Base-by-base conservation (phyloP, 2,797 vertebrate species). In the Epinephelus coioides region DNA sequence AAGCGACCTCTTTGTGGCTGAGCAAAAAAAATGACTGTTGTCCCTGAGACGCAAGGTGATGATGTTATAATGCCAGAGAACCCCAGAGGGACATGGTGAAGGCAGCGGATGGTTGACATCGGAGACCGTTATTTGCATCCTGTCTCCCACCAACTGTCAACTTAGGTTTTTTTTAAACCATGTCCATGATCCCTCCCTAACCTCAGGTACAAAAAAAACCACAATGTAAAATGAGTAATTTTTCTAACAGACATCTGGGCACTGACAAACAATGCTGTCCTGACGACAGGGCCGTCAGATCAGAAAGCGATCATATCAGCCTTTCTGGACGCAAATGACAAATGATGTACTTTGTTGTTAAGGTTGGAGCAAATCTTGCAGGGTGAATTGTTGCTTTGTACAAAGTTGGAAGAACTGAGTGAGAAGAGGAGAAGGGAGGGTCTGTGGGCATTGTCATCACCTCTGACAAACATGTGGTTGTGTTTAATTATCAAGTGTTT, bases 401-500 rank as follows among this genome's bases (percentile, higher is more conserved):
- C 59, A 79, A 89, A 88, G 72, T 86, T 81, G 57, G 57, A 59
- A 61, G 70, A 71, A 78, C 6, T 65, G 71, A 89, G 79, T 51
- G 70, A 76, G 84, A n/a, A n/a, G 60, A 55, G 53, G 47, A 47
- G 21, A 43, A 43, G 53, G 72, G 51, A 65, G 79, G 74, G 76
- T 88, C 69, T 56, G 67, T 19, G 79, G 82, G 76, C 84, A 61
- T 62, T 80, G 66, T 83, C 89, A 92, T 91, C 92, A 88, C 81
- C 89, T 84, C 77, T 86, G 83, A 92, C 91, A 94, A 95, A 93
- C 87, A 92, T 46, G 64, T 62, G 67, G 59, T 87, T 89, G 88
- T 76, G 83, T 91, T 93, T 91, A 95, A 96, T 96, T 95, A 96
- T 84, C 78, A 76, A 83, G 80, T 90, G 94, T 95, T 95, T 95